Conservation (phyloP, 2,888 invertebrate species). For the Eupithecia insigniata region DNA sequence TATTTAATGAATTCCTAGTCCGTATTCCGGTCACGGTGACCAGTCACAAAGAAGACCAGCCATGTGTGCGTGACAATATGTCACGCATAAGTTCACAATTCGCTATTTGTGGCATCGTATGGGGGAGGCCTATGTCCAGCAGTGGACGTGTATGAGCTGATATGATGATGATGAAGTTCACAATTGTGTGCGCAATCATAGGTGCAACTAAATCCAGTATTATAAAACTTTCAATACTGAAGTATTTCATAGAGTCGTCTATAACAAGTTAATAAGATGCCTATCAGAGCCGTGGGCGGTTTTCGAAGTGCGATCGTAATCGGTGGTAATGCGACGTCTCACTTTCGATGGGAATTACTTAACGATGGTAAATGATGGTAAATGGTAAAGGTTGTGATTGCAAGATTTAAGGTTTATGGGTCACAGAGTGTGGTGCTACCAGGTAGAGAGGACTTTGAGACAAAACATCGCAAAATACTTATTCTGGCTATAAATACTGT, state of each 20-base stretch:
- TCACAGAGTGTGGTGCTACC: slow-evolving; percentile 18
- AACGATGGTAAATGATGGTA: slow-evolving; percentile 26
- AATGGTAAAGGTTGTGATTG: slow-evolving; percentile 28
- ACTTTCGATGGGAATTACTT: slow-evolving; percentile 58
- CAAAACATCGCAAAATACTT: not conserved
- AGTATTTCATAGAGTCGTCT: slow-evolving; percentile 2
- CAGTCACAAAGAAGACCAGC: not conserved
- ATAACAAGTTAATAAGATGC: slow-evolving; percentile 62
- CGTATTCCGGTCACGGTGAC: too few relatives aligned
- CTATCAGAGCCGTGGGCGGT: slow-evolving; percentile 58
- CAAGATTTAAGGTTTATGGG: slow-evolving; percentile 20
- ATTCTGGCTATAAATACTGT: too few relatives aligned
- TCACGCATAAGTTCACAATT: too few relatives aligned
- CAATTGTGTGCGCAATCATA: not conserved
- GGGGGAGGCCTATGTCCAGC: too few relatives aligned
- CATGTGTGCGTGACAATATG: too few relatives aligned
- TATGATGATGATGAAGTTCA: too few relatives aligned
- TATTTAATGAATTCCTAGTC: too few relatives aligned
- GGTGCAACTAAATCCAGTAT: not conserved
- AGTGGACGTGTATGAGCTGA: too few relatives aligned
- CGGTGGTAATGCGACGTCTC: slow-evolving; percentile 63
- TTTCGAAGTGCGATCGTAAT: slow-evolving; percentile 61
- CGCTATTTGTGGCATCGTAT: too few relatives aligned
- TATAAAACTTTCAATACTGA: not conserved
- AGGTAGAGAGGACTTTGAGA: slow-evolving; percentile 10